Conservation (phyloP, 1,140 invertebrate species). For the Platorchestia sp. region DNA sequence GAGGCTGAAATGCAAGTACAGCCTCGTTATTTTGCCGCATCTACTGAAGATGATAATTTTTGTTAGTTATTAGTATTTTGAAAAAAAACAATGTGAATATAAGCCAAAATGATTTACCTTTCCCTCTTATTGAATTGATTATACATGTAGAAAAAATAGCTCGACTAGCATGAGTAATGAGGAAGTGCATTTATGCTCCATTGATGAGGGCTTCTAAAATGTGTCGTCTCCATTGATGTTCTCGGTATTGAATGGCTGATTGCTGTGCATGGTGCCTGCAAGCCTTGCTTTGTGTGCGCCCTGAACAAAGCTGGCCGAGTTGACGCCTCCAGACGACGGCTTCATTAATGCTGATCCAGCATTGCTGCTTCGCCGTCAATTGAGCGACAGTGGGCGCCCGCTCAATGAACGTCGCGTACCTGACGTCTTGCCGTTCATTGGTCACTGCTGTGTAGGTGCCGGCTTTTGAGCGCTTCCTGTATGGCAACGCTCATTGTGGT, state of each 20-base stretch:
- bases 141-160: not conserved
- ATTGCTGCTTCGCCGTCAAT: not conserved
- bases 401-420: not conserved
- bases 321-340: not conserved
- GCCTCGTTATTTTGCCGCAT: too few species aligned
- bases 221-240: not conserved
- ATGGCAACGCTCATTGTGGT: not conserved
- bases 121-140: not conserved
- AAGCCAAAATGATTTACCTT: too few species aligned
- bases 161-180: not conserved
- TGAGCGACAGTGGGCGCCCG: not conserved
- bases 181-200: not conserved
- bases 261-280: not conserved
- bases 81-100: too few species aligned
- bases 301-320: not conserved
- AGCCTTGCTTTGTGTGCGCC: not conserved
- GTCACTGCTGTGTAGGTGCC: not conserved
- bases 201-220: not conserved
- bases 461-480: not conserved
- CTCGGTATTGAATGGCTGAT: not conserved
- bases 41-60: too few species aligned
- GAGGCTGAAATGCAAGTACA: too few species aligned
- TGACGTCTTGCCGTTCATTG: not conserved
- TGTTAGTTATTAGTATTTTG: too few species aligned
- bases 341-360: slow-evolving; percentile 7